Evolutionary conservation across 1,140 invertebrate species (phyloP), one percentile per base, ranked within the genome.

Genomic region (Pristionchus pacificus): DNA sequence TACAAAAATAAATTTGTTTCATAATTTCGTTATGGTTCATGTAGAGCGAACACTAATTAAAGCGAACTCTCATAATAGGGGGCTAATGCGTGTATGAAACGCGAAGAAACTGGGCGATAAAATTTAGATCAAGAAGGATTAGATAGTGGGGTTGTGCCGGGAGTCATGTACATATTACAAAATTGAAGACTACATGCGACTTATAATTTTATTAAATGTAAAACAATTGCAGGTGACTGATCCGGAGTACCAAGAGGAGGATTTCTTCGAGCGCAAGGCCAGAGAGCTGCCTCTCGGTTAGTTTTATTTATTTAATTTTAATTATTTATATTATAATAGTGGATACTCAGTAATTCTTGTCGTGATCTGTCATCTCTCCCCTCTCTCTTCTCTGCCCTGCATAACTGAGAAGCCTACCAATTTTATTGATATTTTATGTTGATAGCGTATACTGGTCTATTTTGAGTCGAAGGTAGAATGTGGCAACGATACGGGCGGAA

Each of bases 251-350:
- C 82, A 84, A 70, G 81, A 83, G 65, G 71, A 71, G 2, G 80
- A 83, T 29, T 83, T 77, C 68, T 83, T 83, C 65, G 82, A 83
- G 65, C 83, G 81, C 33, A 68, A 76, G 33, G 81, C 81, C 24
- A 78, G 67, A 19, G 73, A 71, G 33, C 59, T 83, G n/a, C 77
- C 76, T 3, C 31, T 83, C 1, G 80, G 81, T 83, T 31, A 60
- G 65, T 31, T 69, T 63, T 60, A 15, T 30, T 74, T 62, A 31
- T n/a, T n/a, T n/a, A n/a, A n/a, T n/a, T n/a, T n/a, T n/a, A n/a
- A n/a, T n/a, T n/a, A n/a, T n/a, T n/a, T n/a, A n/a, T n/a, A n/a
- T n/a, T n/a, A n/a, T n/a, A n/a, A n/a, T n/a, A n/a, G n/a, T n/a
- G n/a, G n/a, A n/a, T n/a, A n/a, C n/a, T n/a, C n/a, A n/a, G n/a